phyloP scores from a whole-genome alignment of 2,888 invertebrate species.

The Tetrapedia diversipes region DNA sequence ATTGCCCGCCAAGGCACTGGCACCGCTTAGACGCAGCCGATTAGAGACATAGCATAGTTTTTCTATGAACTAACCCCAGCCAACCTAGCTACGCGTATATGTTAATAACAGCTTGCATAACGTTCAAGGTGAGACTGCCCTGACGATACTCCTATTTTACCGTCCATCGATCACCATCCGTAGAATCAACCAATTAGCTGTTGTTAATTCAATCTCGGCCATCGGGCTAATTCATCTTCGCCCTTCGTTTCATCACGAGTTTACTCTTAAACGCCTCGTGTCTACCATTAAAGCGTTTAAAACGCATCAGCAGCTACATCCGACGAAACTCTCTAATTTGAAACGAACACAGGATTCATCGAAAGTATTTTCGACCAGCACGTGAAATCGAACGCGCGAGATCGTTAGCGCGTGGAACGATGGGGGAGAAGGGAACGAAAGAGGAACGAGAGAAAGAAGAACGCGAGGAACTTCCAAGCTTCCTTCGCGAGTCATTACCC shows the following conservation, averaged over 20 bases:
- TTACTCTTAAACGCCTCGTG: neutral
- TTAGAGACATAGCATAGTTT: conserved; percentile 30
- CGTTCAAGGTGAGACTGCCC: conserved; percentile 76
- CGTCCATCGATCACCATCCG: conserved; percentile 33
- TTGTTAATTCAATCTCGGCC: conserved; percentile 66
- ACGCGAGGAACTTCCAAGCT: conserved; percentile 44
- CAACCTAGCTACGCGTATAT: conserved; percentile 45
- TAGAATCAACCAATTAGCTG: conserved; percentile 54
- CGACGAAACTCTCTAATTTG: neutral
- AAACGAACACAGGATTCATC: neutral
- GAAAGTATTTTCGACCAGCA: conserved; percentile 37
- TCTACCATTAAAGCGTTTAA: neutral
- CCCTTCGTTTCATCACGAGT: conserved; percentile 27
- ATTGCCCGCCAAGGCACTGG: conserved; percentile 49
- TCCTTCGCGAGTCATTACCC: conserved; percentile 54
- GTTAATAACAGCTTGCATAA: conserved; percentile 72
- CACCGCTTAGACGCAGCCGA: conserved; percentile 38
- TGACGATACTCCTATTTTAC: conserved; percentile 55
- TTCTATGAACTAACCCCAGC: conserved; percentile 54
- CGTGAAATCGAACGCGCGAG: conserved; percentile 32
- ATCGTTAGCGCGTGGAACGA: conserved; percentile 21
- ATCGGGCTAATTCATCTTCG: conserved; percentile 19
- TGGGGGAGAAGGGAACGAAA: conserved; percentile 1
- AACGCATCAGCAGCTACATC: neutral
- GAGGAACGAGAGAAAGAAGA: neutral